Evolutionary conservation across 2,888 invertebrate genomes (phyloP).

Genomic region (Drosophila paracracens): DNA sequence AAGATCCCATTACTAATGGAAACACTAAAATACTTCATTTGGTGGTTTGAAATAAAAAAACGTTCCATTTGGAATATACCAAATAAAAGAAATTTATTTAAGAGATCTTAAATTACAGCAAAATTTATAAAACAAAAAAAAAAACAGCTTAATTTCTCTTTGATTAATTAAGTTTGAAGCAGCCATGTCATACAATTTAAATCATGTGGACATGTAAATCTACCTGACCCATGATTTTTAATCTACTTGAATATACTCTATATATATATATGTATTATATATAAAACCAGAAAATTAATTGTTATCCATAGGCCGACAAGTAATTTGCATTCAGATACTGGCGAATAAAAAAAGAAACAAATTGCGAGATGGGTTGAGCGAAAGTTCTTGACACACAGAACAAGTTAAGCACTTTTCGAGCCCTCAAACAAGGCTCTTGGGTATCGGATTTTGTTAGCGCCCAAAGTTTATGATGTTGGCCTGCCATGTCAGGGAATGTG

Average conservation of each 20-base stretch:
- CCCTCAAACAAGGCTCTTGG: slow-evolving; percentile 29
- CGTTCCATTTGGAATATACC: neutral
- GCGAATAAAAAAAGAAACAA: neutral
- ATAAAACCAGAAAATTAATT: neutral
- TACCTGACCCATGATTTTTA: neutral
- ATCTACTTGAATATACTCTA: neutral
- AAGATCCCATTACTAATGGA: neutral
- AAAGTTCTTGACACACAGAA: slow-evolving; percentile 43
- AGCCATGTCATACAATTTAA: neutral
- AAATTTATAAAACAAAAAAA: neutral
- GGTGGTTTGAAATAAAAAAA: neutral
- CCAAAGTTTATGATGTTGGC: slow-evolving; percentile 51
- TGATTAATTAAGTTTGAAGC: neutral
- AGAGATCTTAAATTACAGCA: neutral
- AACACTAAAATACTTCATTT: neutral
- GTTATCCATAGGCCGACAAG: neutral
- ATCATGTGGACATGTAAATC: neutral
- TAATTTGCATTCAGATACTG: neutral
- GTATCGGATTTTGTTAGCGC: slow-evolving; percentile 17
- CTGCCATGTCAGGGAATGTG: slow-evolving; percentile 46
- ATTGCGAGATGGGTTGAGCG: slow-evolving; percentile 31
- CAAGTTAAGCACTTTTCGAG: slow-evolving; percentile 39
- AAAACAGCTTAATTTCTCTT: neutral
- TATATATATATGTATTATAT: neutral
- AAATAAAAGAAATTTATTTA: neutral